Evolutionary conservation across 1,140 invertebrate genomes (phyloP).

Genomic region (Aphelenchoides fujianensis): DNA sequence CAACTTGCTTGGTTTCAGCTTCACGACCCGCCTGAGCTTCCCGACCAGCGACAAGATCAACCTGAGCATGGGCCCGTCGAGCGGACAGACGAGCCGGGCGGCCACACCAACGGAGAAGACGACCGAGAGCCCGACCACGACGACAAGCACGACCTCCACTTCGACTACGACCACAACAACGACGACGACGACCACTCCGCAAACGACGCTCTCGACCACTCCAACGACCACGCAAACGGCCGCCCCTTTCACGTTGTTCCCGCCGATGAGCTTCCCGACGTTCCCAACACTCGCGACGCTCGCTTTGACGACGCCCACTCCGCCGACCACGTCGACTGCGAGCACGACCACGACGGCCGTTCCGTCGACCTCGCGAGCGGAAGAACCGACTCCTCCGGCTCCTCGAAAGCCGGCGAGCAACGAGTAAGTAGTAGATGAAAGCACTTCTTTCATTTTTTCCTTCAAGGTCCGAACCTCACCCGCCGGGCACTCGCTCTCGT

Average conservation of each 20-base stretch:
- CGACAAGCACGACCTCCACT: constrained; percentile 12
- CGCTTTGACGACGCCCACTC: constrained; percentile 6
- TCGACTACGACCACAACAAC: constrained; percentile 28
- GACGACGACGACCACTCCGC: constrained; percentile 10
- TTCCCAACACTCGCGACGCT: constrained; percentile 2
- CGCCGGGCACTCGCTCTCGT: constrained; percentile 5
- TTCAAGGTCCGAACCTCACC: not conserved
- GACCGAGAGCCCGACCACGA: constrained; percentile 24
- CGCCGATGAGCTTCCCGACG: constrained; percentile 18
- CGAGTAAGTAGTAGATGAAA: not conserved
- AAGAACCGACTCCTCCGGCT: constrained; percentile 8
- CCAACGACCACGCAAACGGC: constrained; percentile 21
- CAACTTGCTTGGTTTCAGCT: constrained; percentile 28
- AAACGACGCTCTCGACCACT: constrained; percentile 4
- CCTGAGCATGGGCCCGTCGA: constrained; percentile 12
- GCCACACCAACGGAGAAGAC: not conserved
- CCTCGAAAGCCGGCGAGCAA: not conserved
- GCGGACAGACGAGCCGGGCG: not conserved
- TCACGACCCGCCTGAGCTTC: constrained; percentile 29
- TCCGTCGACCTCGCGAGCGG: constrained; percentile 13
- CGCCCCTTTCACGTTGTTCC: not conserved
- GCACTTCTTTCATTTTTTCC: not conserved
- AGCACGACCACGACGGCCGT: constrained; percentile 35
- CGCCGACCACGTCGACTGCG: constrained; percentile 28
- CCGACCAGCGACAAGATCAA: constrained; percentile 26